Conservation (phyloP, 2,113 vertebrate species). For the Paracanthobrama guichenoti region DNA sequence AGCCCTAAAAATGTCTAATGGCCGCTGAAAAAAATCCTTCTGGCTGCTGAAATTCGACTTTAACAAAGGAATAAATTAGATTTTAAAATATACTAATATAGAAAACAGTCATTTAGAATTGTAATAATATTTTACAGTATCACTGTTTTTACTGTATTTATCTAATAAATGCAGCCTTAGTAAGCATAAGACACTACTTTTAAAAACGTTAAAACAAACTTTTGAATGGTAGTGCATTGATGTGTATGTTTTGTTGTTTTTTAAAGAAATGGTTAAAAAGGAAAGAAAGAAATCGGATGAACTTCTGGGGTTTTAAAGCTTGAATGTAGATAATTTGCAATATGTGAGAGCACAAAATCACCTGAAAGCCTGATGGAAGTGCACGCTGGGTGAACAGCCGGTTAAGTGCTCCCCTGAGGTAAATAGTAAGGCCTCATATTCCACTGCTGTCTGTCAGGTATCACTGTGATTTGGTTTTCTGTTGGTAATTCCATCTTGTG, state of each 20-base stretch:
- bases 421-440: slow-evolving; percentile 26
- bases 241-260: background rate
- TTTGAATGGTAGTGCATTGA: background rate
- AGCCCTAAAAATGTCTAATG: background rate
- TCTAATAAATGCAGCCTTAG: background rate
- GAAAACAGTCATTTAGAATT: too few relatives aligned
- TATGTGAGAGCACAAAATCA: background rate
- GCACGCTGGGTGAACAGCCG: slow-evolving; percentile 13
- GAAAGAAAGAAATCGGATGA: too few relatives aligned
- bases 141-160: too few relatives aligned
- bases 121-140: background rate
- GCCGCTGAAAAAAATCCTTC: too few relatives aligned
- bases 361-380: background rate
- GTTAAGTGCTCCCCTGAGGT: slow-evolving; percentile 47
- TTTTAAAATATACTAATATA: too few relatives aligned
- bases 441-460: slow-evolving; percentile 40
- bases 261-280: too few relatives aligned
- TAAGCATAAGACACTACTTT: background rate
- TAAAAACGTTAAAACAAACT: too few relatives aligned
- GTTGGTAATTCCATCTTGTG: slow-evolving; percentile 27
- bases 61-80: too few relatives aligned
- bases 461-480: slow-evolving; percentile 33
- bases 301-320: background rate
- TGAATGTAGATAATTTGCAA: background rate
- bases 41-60: too few relatives aligned